Percentiles rank a stretch among this genome's conserved stretches.
Evolutionary conservation across 2,888 invertebrate genomes (phyloP).

Genomic region (Athripsodes cinereus): DNA sequence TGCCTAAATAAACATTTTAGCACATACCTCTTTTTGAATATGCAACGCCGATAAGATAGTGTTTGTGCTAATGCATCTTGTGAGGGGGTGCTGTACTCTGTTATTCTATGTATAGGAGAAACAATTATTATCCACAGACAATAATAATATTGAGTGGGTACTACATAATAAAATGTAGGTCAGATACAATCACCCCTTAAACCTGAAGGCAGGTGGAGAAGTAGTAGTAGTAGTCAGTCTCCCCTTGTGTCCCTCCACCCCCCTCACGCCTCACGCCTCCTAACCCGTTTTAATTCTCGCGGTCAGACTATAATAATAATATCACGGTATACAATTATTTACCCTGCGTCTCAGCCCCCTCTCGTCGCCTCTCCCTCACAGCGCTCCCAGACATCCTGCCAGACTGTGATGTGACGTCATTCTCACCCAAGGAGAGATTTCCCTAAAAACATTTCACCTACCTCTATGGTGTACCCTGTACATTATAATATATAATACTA

Average conservation of each 20-base stretch:
- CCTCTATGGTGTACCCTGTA: constrained; percentile 2
- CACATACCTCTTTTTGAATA: too few species aligned
- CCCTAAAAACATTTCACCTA: constrained; percentile 20
- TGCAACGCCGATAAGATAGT: too few species aligned
- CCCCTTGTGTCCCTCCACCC: too few species aligned
- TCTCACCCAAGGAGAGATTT: constrained; percentile 21
- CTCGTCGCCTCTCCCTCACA: constrained; percentile 5
- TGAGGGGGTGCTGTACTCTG: too few species aligned
- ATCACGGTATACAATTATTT: constrained; percentile 17
- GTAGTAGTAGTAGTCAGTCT: too few species aligned
- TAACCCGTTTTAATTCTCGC: constrained; percentile 11
- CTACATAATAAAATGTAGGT: constrained; percentile 9
- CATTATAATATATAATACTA: too few species aligned
- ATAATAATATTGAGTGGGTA: too few species aligned
- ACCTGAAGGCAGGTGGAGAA: not conserved
- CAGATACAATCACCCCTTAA: constrained; percentile 3
- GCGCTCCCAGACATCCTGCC: constrained; percentile 19
- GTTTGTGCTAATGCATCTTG: too few species aligned
- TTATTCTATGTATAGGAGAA: too few species aligned
- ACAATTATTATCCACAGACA: too few species aligned
- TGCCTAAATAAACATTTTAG: too few species aligned
- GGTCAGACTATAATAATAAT: constrained; percentile 20
- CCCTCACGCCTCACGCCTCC: constrained; percentile 4
- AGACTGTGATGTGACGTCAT: constrained; percentile 27
- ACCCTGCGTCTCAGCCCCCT: constrained; percentile 1